phyloP scores from a whole-genome alignment of 2,113 vertebrate species.

The Strix uralensis region DNA sequence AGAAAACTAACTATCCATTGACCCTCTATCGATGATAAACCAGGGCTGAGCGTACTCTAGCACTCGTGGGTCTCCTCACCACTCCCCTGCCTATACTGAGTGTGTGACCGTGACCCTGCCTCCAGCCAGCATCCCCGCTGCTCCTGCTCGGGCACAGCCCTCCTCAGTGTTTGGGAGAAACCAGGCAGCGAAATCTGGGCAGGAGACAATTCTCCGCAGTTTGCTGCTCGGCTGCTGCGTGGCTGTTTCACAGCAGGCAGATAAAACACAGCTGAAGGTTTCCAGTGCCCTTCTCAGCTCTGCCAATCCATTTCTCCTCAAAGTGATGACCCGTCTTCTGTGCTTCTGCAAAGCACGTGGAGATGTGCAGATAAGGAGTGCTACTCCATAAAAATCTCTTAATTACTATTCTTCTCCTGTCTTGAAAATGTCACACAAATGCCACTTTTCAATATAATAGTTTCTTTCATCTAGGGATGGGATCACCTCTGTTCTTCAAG shows the following conservation, averaged over 20 bases:
- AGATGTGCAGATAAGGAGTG: neutral
- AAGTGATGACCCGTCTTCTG: neutral
- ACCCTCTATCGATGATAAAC: neutral
- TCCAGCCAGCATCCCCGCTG: neutral
- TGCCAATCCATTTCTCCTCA: neutral
- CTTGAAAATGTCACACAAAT: neutral
- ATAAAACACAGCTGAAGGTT: neutral
- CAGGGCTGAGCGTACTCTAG: neutral
- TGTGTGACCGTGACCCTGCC: neutral
- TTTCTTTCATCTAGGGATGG: neutral
- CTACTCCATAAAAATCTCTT: neutral
- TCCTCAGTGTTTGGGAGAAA: neutral
- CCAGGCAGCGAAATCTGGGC: neutral
- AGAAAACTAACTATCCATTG: neutral
- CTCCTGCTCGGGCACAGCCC: neutral
- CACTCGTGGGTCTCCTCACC: neutral
- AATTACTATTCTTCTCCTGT: neutral
- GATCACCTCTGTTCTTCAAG: neutral
- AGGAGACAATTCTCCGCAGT: neutral
- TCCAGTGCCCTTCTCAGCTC: neutral
- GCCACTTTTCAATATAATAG: neutral
- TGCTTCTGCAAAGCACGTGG: neutral
- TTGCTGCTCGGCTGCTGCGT: neutral
- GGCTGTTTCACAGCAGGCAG: neutral
- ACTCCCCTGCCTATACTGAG: neutral